Evolutionary conservation across 2,888 invertebrate species (phyloP), one percentile per base, ranked within the genome.

Genomic region (Chrysodeixis includens): DNA sequence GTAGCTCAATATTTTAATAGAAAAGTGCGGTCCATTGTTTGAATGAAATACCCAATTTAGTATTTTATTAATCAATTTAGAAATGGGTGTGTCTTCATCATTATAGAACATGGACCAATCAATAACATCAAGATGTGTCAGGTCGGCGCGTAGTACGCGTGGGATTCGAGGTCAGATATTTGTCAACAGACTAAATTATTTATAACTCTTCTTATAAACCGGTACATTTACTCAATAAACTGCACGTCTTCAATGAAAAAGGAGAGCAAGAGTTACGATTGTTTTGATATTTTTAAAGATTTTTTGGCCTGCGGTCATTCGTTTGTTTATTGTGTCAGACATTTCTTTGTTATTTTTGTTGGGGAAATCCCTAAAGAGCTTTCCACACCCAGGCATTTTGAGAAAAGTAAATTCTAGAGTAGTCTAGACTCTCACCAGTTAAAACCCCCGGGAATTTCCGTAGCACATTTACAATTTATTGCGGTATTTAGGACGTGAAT

Each of bases 101-200:
- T 54, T 7, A 26, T 30, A 40, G 30, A 44, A 14, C 8, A 26
- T 5, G 14, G 26, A 49, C 46, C 35, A 66, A 32, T 59, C 14
- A 22, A 59, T 72, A 54, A 35, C 49, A 56, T 62, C 59, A 10
- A 59, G 53, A 57, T 53, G 30, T 26, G 5, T 30, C 22, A 10
- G 52, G 51, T 46, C 22, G 44, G 16, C 14, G 57, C n/a, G 14
- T 56, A 16, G 40, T 40, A 46, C 20, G 22, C 35, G 60, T 73
- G 35, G 52, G 52, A 20, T 20, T 7, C 8, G 49, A 6, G 54
- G 58, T 51, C 49, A 49, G 49, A 32, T 46, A 16, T 63, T 54
- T 46, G 54, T 69, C 59, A 60, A 49, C 58, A 51, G 32, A 62
- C 56, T 44, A 55, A 10, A 66, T 35, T 66, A 61, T 73, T 30